A percentile compares a stretch with the other conserved stretches of the same genome.
These are phyloP conservation scores for Tupaia tana DNA, from an alignment of 2,113 vertebrate genomes.

Conservation along the genomic window DNA sequence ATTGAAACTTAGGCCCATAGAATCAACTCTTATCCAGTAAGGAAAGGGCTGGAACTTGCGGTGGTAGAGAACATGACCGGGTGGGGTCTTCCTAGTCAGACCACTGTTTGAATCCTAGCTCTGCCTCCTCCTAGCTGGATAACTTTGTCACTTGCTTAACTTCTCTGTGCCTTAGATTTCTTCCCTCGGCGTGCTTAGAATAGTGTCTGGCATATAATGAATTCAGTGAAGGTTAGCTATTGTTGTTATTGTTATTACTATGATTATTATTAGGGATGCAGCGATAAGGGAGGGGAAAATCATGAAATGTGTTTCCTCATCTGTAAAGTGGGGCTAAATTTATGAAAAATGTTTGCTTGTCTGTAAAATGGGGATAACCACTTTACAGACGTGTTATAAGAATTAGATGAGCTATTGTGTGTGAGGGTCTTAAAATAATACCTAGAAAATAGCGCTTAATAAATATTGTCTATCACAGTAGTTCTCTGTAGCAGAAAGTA, in stretches of 20 bases:
- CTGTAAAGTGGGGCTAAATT: neutral
- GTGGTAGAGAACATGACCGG: neutral
- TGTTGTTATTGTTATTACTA: neutral
- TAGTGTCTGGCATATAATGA: neutral
- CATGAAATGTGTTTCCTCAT: neutral
- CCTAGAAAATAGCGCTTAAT: neutral
- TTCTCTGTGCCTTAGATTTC: neutral
- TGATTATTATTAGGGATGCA: neutral
- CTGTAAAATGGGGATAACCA: neutral
- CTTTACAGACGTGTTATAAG: neutral
- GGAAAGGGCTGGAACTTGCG: neutral
- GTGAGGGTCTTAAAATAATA: neutral
- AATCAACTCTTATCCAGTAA: neutral
- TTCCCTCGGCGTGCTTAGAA: neutral
- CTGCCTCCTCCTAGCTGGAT: neutral
- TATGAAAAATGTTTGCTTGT: neutral
- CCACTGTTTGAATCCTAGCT: neutral
- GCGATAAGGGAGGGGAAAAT: neutral
- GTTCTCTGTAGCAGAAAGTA: no score
- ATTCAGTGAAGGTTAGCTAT: neutral
- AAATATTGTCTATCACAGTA: neutral
- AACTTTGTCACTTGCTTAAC: neutral
- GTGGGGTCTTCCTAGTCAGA: neutral
- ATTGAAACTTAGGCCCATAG: neutral
- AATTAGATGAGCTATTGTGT: neutral